Conservation (phyloP, 2,113 vertebrate genomes). For the Ifrita kowaldi region DNA sequence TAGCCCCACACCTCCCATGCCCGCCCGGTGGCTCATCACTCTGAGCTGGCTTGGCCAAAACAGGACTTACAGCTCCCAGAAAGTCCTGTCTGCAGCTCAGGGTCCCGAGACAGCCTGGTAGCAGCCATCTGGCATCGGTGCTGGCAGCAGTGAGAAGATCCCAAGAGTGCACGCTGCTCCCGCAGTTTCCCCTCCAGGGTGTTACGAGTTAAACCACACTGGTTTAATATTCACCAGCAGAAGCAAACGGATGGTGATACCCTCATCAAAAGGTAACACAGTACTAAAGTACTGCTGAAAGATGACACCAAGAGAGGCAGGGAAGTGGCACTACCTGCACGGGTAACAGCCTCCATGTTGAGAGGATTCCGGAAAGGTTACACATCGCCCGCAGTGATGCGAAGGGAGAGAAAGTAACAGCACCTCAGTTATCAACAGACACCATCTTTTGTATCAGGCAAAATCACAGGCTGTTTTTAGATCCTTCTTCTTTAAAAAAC, state of each 20-base stretch:
- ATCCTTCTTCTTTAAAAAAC: not conserved
- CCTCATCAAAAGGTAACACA: not conserved
- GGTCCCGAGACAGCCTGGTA: not conserved
- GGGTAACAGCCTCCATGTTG: not conserved
- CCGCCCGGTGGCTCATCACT: not conserved
- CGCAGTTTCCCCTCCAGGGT: not conserved
- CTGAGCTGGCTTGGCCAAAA: not conserved
- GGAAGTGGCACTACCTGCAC: not conserved
- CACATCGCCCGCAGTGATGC: rapidly evolving
- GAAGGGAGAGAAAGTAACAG: not conserved
- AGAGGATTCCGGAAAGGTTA: not conserved
- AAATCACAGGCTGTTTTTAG: not conserved
- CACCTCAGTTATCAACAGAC: not conserved
- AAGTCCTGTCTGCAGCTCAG: not conserved
- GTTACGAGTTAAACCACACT: rapidly evolving
- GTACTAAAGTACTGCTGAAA: not conserved
- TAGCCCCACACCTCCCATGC: rapidly evolving
- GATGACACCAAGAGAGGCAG: not conserved
- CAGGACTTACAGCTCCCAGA: not conserved
- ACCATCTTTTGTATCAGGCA: not conserved
- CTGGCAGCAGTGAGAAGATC: not conserved
- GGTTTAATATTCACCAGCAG: not conserved
- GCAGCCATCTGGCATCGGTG: rapidly evolving
- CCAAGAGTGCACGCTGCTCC: rapidly evolving
- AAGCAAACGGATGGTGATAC: not conserved